Percentiles rank a stretch among this genome's conserved stretches.
These are phyloP conservation scores for Dorcus parallelipipedus DNA, from an alignment of 2,888 invertebrate genomes.

Conservation along the genomic window DNA sequence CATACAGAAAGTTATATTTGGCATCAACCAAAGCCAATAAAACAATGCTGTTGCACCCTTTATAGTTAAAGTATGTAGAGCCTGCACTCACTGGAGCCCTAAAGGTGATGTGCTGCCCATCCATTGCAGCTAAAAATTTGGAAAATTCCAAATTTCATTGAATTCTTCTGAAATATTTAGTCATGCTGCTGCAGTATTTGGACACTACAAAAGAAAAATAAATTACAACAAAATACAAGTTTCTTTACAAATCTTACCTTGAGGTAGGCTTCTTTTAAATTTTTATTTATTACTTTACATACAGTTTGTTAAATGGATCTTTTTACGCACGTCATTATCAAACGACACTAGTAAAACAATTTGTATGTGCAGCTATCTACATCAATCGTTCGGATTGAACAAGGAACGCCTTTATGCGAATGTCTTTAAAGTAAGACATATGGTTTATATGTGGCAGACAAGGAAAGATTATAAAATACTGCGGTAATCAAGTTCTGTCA, in stretches of 20 bases:
- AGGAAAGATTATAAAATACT: too few relatives aligned
- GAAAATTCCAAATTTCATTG: conserved; percentile 24
- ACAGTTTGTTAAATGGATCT: too few relatives aligned
- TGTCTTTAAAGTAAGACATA: too few relatives aligned
- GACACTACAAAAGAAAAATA: conserved; percentile 4
- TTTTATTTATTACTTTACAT: conserved; percentile 6
- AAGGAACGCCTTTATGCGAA: too few relatives aligned
- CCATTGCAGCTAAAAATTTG: conserved; percentile 27
- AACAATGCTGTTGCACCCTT: conserved; percentile 29
- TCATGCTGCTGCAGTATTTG: conserved; percentile 6
- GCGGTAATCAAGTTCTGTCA: too few relatives aligned
- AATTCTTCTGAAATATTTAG: conserved; percentile 4
- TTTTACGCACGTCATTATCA: too few relatives aligned
- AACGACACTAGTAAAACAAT: too few relatives aligned
- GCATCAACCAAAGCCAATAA: conserved; percentile 30
- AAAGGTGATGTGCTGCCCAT: conserved; percentile 29
- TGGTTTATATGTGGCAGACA: too few relatives aligned
- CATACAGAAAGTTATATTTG: conserved; percentile 29
- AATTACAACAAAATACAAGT: conserved; percentile 1
- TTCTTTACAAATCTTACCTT: conserved; percentile 5
- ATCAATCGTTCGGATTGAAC: too few relatives aligned
- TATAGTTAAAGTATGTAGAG: conserved; percentile 31
- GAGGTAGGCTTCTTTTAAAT: conserved; percentile 4
- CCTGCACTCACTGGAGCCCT: conserved; percentile 24
- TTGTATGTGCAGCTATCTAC: too few relatives aligned